A percentile compares a stretch with the other conserved stretches of the same genome.
These are phyloP conservation scores for Limonius californicus DNA, from an alignment of 1,140 invertebrate genomes.

Conservation along the genomic window DNA sequence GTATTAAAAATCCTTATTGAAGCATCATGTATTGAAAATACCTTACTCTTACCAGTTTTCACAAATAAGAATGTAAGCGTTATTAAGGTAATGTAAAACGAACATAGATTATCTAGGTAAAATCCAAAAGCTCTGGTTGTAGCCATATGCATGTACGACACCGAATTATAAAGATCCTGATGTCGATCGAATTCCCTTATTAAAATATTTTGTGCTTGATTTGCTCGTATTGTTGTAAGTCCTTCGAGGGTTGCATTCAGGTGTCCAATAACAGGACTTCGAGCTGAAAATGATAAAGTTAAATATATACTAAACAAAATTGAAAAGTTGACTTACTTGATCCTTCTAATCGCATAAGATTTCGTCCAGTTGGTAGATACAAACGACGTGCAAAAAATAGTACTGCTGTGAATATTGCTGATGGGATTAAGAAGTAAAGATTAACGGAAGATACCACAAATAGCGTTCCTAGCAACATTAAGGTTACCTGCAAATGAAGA, in stretches of 20 bases:
- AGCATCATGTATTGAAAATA: background rate
- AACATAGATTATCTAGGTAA: constrained; percentile 70
- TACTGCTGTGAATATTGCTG: background rate
- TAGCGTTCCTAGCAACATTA: background rate
- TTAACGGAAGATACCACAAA: background rate
- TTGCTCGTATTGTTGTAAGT: constrained; percentile 81
- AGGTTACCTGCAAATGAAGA: no score
- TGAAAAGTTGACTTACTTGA: constrained; percentile 31
- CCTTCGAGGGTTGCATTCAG: constrained; percentile 83
- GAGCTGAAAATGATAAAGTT: no score
- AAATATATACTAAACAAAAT: no score
- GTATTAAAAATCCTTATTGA: background rate
- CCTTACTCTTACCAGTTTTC: constrained; percentile 21
- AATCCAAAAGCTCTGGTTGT: constrained; percentile 65
- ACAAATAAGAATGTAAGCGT: constrained; percentile 65
- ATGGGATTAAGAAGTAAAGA: background rate
- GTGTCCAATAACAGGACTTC: constrained; percentile 79
- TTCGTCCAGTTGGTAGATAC: constrained; percentile 60
- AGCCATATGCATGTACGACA: constrained; percentile 58
- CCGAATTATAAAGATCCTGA: constrained; percentile 66
- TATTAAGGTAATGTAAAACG: constrained; percentile 63
- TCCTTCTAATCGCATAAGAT: constrained; percentile 60
- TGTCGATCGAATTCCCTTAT: constrained; percentile 73
- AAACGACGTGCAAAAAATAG: background rate
- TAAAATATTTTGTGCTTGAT: constrained; percentile 69